Evolutionary conservation across 1,140 invertebrate species (phyloP).

Genomic region (Aphelinus certus): DNA sequence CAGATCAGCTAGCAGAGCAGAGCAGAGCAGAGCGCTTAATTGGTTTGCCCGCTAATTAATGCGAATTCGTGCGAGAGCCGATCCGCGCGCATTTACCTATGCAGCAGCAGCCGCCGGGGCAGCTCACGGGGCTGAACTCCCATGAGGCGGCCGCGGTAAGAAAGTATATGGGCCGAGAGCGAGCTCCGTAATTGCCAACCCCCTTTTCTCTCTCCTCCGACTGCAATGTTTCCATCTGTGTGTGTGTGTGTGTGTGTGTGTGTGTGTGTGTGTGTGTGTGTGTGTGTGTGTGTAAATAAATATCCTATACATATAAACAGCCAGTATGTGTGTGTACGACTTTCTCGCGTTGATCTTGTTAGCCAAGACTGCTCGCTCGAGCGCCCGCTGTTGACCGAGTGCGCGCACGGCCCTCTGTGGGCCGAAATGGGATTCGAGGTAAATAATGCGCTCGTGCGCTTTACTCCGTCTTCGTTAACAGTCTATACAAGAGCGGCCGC

Average conservation of each 20-base stretch:
- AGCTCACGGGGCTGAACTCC: no score
- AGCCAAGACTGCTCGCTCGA: constrained; percentile 7
- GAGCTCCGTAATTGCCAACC: no score
- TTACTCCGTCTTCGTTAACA: neutral
- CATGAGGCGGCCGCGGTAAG: no score
- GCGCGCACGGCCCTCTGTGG: neutral
- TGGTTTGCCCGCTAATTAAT: constrained; percentile 51
- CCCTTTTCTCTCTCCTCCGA: no score
- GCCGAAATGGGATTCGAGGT: constrained; percentile 1
- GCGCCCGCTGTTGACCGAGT: neutral
- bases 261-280: neutral
- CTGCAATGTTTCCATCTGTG: no score
- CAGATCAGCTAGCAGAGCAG: no score
- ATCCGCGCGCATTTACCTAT: constrained; percentile 5
- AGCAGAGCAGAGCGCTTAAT: constrained; percentile 41
- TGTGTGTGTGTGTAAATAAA: neutral
- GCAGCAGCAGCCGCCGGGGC: no score
- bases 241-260: neutral
- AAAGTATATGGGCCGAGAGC: no score
- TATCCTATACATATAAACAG: neutral
- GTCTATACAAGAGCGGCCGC: no score
- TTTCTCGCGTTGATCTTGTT: constrained; percentile 28
- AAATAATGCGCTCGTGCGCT: constrained; percentile 13
- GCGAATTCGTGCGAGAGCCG: constrained; percentile 47
- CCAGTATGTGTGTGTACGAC: neutral